Evolutionary conservation across 2,113 vertebrate genomes (phyloP).

Genomic region (Thunnus maccoyii): DNA sequence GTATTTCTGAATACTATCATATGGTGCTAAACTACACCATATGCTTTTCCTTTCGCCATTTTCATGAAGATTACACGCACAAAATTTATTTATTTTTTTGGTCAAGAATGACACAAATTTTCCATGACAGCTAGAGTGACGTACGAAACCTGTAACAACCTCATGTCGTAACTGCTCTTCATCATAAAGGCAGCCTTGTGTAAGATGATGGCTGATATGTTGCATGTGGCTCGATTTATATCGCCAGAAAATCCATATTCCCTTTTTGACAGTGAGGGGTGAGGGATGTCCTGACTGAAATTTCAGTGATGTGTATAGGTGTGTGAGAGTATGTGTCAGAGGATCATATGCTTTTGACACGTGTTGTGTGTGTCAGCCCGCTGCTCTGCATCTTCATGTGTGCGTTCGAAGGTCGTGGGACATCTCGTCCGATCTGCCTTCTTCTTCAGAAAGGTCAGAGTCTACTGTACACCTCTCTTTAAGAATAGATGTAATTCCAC

Average conservation of each 20-base stretch:
- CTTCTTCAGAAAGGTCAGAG: background rate
- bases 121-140: background rate
- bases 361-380: slow-evolving; percentile 12
- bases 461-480: background rate
- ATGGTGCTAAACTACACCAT: background rate
- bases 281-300: slow-evolving; percentile 21
- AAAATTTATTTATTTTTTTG: background rate
- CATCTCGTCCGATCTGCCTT: slow-evolving; percentile 28
- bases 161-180: slow-evolving; percentile 24
- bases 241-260: background rate
- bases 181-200: slow-evolving; percentile 10
- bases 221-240: background rate
- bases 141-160: slow-evolving; percentile 9
- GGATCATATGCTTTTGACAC: slow-evolving; percentile 20
- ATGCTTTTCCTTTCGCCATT: background rate
- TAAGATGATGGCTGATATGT: slow-evolving; percentile 16
- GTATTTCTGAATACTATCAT: slow-evolving; percentile 36
- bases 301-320: slow-evolving; percentile 5
- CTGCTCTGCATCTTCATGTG: background rate
- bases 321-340: slow-evolving; percentile 7
- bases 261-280: background rate
- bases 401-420: background rate
- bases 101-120: slow-evolving; percentile 20
- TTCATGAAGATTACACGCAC: slow-evolving; percentile 11
- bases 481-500: background rate